Evolutionary conservation across 2,888 invertebrate genomes (phyloP).

Genomic region (Dolichopus griseipennis): DNA sequence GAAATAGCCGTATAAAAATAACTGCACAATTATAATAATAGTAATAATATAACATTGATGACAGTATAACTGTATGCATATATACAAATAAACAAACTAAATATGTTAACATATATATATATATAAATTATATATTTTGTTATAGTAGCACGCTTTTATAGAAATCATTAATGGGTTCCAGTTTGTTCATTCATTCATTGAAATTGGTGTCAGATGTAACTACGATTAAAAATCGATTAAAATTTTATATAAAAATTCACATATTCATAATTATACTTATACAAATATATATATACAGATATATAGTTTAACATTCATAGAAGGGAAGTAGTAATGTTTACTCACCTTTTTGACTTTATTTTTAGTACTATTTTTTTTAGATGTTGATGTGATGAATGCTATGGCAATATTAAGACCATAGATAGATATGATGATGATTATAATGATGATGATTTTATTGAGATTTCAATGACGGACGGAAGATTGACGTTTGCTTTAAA

Average conservation of each 20-base stretch:
- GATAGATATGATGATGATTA: no score
- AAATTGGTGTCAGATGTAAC: constrained; percentile 19
- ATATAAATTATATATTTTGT: neutral
- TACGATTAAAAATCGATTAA: constrained; percentile 20
- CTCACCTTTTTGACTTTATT: no score
- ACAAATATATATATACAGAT: neutral
- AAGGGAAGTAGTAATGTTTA: neutral
- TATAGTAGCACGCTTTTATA: neutral
- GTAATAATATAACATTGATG: neutral
- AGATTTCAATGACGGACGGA: no score
- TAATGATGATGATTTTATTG: no score
- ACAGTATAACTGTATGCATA: neutral
- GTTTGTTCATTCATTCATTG: constrained; percentile 2
- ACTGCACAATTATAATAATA: neutral
- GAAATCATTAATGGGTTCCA: neutral
- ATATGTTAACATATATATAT: no score
- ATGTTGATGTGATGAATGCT: no score
- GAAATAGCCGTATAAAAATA: neutral
- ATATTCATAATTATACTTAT: neutral
- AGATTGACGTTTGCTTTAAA: no score
- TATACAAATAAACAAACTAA: no score
- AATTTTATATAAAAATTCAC: neutral
- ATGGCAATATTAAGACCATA: no score
- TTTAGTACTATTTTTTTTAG: no score
- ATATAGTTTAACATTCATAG: neutral